These are phyloP conservation scores for Chrysodeixis includens DNA, from an alignment of 2,888 invertebrate species.

Conservation along the genomic window DNA sequence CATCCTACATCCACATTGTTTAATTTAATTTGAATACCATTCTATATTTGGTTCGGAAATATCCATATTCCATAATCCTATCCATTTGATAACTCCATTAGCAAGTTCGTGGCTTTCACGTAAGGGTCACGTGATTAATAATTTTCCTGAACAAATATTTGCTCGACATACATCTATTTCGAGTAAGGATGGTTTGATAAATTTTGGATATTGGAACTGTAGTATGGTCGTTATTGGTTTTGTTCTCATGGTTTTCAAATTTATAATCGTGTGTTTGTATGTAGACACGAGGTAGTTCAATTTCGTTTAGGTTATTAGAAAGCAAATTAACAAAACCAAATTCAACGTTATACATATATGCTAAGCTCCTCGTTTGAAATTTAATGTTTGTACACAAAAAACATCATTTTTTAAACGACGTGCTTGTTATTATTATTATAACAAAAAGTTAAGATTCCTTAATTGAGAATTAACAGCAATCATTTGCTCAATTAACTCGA, in stretches of 20 bases:
- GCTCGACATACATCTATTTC: conserved; percentile 4
- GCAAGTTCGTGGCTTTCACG: conserved; percentile 4
- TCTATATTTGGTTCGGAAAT: background rate
- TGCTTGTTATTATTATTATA: no score
- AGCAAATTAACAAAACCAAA: no score
- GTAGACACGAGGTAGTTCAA: no score
- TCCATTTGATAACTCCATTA: conserved; percentile 4
- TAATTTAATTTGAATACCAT: conserved; percentile 5
- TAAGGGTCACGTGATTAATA: conserved; percentile 4
- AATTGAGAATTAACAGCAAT: background rate
- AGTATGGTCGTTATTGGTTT: background rate
- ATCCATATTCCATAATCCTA: conserved; percentile 4
- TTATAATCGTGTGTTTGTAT: background rate
- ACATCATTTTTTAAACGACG: no score
- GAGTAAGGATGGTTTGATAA: background rate
- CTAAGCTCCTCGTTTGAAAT: no score
- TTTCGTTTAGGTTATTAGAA: no score
- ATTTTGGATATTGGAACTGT: background rate
- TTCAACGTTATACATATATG: no score
- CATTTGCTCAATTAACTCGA: background rate
- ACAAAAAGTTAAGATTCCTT: no score
- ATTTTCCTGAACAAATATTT: conserved; percentile 4
- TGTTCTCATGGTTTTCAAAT: background rate
- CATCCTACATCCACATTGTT: background rate
- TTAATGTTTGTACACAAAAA: no score